Percentiles rank a stretch among this genome's conserved stretches.
Conservation (phyloP, 2,113 vertebrate species). For the Alexandromys fortis region DNA sequence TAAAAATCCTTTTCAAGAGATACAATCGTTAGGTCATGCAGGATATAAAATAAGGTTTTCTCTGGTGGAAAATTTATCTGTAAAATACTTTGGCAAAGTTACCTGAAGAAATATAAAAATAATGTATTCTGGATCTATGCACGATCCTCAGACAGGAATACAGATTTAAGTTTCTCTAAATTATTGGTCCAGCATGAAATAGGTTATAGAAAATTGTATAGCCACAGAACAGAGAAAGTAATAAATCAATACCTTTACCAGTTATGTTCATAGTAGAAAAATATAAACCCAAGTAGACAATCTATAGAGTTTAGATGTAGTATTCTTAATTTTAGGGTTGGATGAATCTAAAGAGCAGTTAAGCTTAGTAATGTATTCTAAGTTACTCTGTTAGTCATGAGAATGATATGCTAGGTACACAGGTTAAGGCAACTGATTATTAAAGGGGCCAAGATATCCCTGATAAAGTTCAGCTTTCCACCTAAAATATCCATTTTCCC, state of each 20-base stretch:
- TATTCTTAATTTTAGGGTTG: background rate
- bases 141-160: background rate
- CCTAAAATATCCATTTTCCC: background rate
- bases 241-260: background rate
- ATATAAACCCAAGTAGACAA: background rate
- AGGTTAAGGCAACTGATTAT: background rate
- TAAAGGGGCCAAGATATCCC: background rate
- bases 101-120: background rate
- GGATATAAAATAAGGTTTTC: background rate
- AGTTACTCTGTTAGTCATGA: background rate
- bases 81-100: background rate
- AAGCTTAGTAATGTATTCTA: background rate
- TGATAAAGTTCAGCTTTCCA: background rate
- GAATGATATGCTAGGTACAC: background rate
- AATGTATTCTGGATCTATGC: background rate
- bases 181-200: background rate
- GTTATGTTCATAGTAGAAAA: background rate
- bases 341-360: background rate
- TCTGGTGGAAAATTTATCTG: background rate
- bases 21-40: background rate
- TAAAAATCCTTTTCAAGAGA: constrained; percentile 48
- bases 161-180: background rate
- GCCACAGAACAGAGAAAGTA: background rate
- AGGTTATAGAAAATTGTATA: background rate
- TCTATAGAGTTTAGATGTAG: background rate